Conservation (phyloP, 2,113 vertebrate species). For the Melanotaenia duboulayi region DNA sequence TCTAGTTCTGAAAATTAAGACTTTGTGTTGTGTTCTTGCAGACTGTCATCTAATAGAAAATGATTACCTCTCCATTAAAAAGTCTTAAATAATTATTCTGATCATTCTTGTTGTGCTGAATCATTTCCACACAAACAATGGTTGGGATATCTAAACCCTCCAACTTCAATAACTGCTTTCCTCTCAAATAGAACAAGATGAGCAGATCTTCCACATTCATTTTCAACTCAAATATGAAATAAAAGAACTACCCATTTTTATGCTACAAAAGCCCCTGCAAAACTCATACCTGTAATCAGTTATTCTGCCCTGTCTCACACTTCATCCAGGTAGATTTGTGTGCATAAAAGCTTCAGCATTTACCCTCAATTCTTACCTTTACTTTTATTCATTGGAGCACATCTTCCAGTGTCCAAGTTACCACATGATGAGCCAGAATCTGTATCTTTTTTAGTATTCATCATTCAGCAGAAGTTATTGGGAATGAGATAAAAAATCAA, state of each 20-base stretch:
- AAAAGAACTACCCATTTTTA: conserved; percentile 11
- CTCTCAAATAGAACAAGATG: conserved; percentile 20
- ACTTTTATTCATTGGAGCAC: not conserved
- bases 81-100: conserved; percentile 18
- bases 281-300: conserved; percentile 6
- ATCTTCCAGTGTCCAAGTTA: not conserved
- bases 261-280: not conserved
- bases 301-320: conserved; percentile 21
- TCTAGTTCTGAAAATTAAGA: conserved; percentile 1
- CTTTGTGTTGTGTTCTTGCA: conserved; percentile 10
- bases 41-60: not conserved
- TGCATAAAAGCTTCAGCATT: not conserved
- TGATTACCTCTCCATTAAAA: conserved; percentile 4
- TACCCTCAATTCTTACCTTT: not conserved
- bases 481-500: not conserved
- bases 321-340: not conserved
- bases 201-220: conserved; percentile 3
- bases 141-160: conserved; percentile 2
- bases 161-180: conserved; percentile 25
- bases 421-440: not conserved
- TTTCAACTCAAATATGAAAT: conserved; percentile 14
- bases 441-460: not conserved
- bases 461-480: not conserved
- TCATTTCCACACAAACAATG: conserved; percentile 20
- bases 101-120: conserved; percentile 16